A percentile compares a stretch with the other conserved stretches of the same genome.
Evolutionary conservation across 2,797 vertebrate species (phyloP).

Genomic region (Champsocephalus esox): DNA sequence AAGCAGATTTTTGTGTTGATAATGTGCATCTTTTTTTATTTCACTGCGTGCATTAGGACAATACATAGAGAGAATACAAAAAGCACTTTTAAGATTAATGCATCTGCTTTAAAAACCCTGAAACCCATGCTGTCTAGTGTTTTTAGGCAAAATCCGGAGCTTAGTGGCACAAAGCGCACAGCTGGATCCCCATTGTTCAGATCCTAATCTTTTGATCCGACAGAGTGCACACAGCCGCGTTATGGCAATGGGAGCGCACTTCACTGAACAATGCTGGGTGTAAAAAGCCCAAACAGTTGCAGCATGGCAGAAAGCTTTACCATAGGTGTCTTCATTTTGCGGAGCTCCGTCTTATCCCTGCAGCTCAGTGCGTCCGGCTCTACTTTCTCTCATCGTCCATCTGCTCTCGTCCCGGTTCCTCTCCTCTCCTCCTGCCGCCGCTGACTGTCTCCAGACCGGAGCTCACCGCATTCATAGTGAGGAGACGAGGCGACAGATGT

Average conservation of each 20-base stretch:
- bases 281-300: constrained; percentile 38
- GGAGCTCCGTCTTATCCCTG: constrained; percentile 79
- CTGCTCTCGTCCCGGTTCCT: constrained; percentile 44
- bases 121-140: constrained; percentile 7
- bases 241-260: constrained; percentile 36
- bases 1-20: constrained; percentile 23
- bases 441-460: constrained; percentile 63
- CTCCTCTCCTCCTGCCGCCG: constrained; percentile 60
- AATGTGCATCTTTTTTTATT: neutral
- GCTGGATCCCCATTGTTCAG: constrained; percentile 68
- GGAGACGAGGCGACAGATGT: constrained; percentile 80
- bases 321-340: constrained; percentile 96
- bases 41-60: neutral
- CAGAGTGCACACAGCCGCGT: constrained; percentile 35
- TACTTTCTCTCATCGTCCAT: constrained; percentile 82
- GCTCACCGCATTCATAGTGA: constrained; percentile 66
- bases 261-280: constrained; percentile 47
- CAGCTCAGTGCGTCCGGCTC: constrained; percentile 79
- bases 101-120: neutral
- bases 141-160: constrained; percentile 29
- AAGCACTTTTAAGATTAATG: constrained; percentile 18
- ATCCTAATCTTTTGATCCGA: constrained; percentile 72
- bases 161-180: constrained; percentile 60
- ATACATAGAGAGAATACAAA: neutral
- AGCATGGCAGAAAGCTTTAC: constrained; percentile 81